Percentiles rank a stretch among this genome's conserved stretches.
phyloP scores from a whole-genome alignment of 2,888 invertebrate genomes.

The Epinotia ramella region DNA sequence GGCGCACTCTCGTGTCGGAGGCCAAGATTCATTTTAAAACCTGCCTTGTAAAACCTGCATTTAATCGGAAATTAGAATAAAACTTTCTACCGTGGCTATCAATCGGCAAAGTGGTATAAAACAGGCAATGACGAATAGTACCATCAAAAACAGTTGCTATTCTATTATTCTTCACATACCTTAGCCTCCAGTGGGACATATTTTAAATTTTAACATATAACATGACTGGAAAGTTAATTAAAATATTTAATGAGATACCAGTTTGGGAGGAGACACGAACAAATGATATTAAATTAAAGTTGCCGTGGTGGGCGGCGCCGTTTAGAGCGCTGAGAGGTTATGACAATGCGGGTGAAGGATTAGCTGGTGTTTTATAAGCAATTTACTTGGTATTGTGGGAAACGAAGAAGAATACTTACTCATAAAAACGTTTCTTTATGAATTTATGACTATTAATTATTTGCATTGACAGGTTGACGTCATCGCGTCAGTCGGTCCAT shows the following conservation, averaged over 20 bases:
- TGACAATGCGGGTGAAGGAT: slow-evolving; percentile 52
- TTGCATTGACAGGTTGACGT: not conserved
- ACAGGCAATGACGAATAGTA: slow-evolving; percentile 23
- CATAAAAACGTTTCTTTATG: not conserved
- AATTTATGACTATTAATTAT: not conserved
- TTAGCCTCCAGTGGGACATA: slow-evolving; percentile 60
- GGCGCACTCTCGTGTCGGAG: too few species aligned
- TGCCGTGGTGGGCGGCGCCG: slow-evolving; percentile 68
- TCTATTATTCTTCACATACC: slow-evolving; percentile 39
- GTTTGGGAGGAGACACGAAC: slow-evolving; percentile 75
- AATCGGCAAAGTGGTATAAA: not conserved
- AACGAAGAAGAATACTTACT: not conserved
- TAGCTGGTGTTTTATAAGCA: slow-evolving; percentile 50
- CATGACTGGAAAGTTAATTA: slow-evolving; percentile 79
- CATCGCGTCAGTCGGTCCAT: not conserved
- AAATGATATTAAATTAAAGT: slow-evolving; percentile 80
- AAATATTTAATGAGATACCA: slow-evolving; percentile 81
- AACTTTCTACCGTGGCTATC: not conserved
- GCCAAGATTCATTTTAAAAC: too few species aligned
- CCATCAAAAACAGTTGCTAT: slow-evolving; percentile 39
- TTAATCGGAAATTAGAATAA: not conserved
- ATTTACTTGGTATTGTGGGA: slow-evolving; percentile 34
- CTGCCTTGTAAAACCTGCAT: not conserved
- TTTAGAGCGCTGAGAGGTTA: slow-evolving; percentile 51
- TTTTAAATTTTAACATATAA: slow-evolving; percentile 72